A percentile compares a stretch with the other conserved stretches of the same genome.
Conservation (phyloP, 64 coral and sea anemone species). For the Catalaphyllia jardinei region DNA sequence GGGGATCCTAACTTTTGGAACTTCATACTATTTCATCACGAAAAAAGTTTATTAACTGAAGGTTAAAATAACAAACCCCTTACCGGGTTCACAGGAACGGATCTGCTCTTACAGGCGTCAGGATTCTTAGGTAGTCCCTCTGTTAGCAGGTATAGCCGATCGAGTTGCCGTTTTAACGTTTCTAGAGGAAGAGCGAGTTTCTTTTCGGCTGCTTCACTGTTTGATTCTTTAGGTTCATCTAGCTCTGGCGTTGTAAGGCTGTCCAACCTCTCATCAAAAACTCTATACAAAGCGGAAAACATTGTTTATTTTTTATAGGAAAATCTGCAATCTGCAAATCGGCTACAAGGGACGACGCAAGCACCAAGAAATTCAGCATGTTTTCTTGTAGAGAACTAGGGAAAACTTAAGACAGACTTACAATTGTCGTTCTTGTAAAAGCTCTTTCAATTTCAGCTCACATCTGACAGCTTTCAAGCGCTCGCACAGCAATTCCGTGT, state of each 20-base stretch:
- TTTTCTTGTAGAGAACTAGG: too few species aligned
- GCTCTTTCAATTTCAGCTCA: conserved; percentile 28
- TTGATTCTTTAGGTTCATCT: background rate
- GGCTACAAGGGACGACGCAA: too few species aligned
- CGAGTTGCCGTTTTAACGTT: conserved; percentile 6
- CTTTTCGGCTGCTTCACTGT: background rate
- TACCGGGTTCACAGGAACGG: background rate
- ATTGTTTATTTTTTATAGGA: background rate
- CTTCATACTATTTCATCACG: too few species aligned
- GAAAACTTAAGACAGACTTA: background rate
- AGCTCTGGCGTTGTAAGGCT: conserved; percentile 17
- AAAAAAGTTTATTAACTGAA: background rate
- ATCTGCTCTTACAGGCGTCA: conserved; percentile 29
- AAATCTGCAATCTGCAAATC: too few species aligned
- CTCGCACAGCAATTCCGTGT: conserved; percentile 20
- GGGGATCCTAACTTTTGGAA: too few species aligned
- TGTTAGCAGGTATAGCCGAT: background rate
- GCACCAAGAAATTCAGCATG: too few species aligned
- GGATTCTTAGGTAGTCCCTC: background rate
- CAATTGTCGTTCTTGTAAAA: conserved; percentile 19
- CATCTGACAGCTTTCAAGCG: conserved; percentile 32
- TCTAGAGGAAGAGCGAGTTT: conserved; percentile 10
- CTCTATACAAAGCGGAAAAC: background rate
- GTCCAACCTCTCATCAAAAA: conserved; percentile 8
- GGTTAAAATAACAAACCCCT: background rate